These are phyloP conservation scores for Brachyptera risi DNA, from an alignment of 2,888 invertebrate genomes.

Conservation along the genomic window DNA sequence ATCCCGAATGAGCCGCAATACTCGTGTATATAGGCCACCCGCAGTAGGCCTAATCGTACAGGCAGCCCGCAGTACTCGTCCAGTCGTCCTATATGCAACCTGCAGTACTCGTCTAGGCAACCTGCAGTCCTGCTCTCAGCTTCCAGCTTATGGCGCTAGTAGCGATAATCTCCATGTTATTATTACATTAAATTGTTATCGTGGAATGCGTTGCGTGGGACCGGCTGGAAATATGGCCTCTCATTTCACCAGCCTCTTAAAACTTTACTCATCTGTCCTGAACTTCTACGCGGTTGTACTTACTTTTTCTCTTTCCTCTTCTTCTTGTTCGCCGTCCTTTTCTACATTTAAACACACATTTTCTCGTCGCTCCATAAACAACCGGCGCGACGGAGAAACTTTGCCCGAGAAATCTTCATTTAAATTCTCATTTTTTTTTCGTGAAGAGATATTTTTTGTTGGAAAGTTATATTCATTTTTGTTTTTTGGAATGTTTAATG, in stretches of 20 bases:
- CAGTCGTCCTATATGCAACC: too few relatives aligned
- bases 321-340: conserved; percentile 24
- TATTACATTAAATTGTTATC: conserved; percentile 8
- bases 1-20: too few relatives aligned
- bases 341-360: conserved; percentile 26
- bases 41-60: too few relatives aligned
- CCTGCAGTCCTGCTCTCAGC: too few relatives aligned
- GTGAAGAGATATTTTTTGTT: conserved; percentile 13
- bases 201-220: conserved; percentile 14
- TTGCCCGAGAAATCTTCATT: conserved; percentile 31
- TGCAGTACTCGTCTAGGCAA: too few relatives aligned
- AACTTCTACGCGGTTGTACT: conserved; percentile 25
- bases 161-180: background rate
- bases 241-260: conserved; percentile 29
- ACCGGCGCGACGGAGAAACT: conserved; percentile 28
- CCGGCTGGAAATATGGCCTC: conserved; percentile 31
- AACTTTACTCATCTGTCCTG: conserved; percentile 31
- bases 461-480: conserved; percentile 27
- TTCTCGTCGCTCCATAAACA: conserved; percentile 25
- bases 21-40: too few relatives aligned
- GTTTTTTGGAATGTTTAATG: conserved; percentile 25
- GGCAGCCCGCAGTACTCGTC: too few relatives aligned
- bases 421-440: conserved; percentile 31
- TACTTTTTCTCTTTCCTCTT: conserved; percentile 20
- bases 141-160: background rate